A percentile compares a stretch with the other conserved stretches of the same genome.
phyloP scores from a whole-genome alignment of 2,888 invertebrate genomes.

The Sminthurides aquaticus region DNA sequence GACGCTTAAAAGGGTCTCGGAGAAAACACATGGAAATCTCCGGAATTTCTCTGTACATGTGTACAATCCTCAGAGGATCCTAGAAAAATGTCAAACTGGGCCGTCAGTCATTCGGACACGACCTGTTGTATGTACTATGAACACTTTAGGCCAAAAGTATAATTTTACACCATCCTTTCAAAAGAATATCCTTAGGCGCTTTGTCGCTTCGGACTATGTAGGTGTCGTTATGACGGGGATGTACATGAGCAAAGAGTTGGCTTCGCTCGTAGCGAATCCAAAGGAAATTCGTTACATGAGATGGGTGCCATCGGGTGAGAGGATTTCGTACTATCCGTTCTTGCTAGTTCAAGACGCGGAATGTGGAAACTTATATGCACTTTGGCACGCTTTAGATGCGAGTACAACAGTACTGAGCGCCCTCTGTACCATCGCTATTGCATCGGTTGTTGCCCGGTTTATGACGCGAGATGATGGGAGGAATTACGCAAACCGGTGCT shows the following conservation, averaged over 20 bases:
- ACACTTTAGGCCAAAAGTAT: not conserved
- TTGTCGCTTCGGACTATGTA: too few relatives aligned
- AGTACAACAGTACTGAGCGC: not conserved
- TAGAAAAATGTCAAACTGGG: not conserved
- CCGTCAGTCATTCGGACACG: not conserved
- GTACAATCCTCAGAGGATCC: not conserved
- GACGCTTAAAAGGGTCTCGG: too few relatives aligned
- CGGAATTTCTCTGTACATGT: not conserved
- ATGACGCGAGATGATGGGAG: not conserved
- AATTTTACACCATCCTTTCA: not conserved
- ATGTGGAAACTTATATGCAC: not conserved
- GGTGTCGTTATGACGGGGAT: not conserved
- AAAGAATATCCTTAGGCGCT: not conserved
- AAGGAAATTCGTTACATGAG: not conserved
- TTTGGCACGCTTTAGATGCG: not conserved
- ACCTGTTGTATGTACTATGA: not conserved
- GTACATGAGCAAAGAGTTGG: not conserved
- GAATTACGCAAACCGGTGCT: not conserved
- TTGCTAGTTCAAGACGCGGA: not conserved
- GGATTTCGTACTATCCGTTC: not conserved
- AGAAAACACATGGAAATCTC: not conserved
- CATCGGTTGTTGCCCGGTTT: not conserved
- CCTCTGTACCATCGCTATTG: not conserved
- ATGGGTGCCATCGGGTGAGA: not conserved
- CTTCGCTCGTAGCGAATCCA: not conserved